Base-by-base conservation (phyloP, 2,113 vertebrate genomes). In the Sinocyclocheilus rhinocerous region DNA sequence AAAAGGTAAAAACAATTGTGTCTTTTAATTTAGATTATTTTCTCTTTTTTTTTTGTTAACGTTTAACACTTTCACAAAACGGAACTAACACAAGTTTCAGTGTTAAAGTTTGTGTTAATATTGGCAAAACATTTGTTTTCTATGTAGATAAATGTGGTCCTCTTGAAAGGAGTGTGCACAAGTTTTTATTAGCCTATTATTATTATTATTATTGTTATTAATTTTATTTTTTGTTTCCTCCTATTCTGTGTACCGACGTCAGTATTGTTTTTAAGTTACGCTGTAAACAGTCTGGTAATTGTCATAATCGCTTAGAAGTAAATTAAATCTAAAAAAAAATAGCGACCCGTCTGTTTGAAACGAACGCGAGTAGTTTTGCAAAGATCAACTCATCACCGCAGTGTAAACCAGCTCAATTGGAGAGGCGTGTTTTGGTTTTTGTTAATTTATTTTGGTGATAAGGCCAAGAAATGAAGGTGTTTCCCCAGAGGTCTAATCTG, bases 401-500 rank as follows among this genome's bases (percentile, higher is more conserved):
- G 57, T 42, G 10, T 16, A 91, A 91, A 92, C 36, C 81, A 88
- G 91, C 85, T 88, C 87, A 94, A 95, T 95, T 95, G 94, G 87
- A 92, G 93, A 94, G 93, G 93, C 90, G 92, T 92, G 91, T 93
- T 94, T 90, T 88, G 79, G 20, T 83, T 94, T 94, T 94, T 93
- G 91, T 94, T 94, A 90, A 94, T 95, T 92, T 94, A 90, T 94
- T 94, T 92, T 65, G 87, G 90, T 86, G 94, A 94, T 94, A 93
- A 95, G 93, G 89, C 89, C 85, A 69, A 50, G 63, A 89, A 91
- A 86, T 86, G 92, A 89, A 92, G 93, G 91, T 90, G 89, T 88
- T 87, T 92, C 93, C 94, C 94, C 92, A 89, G 93, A 94, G 94
- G 90, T 92, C 92, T 93, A 88, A 94, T 95, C 93, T 95, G 93